Evolutionary conservation across 35 echinoderm and acorn worm genomes (phyloP).

Genomic region (Lytechinus pictus): DNA sequence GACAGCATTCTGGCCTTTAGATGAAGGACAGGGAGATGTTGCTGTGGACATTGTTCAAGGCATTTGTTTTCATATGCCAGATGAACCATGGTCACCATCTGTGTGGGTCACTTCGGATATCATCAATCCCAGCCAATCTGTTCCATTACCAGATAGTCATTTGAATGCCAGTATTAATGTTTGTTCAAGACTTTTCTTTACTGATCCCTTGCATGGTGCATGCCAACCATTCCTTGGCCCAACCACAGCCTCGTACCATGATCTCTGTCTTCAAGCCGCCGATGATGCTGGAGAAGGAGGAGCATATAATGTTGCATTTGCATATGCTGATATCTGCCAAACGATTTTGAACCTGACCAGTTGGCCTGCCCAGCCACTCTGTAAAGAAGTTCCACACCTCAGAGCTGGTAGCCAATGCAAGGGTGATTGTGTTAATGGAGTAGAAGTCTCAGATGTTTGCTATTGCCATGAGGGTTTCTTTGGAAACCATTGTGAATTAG

Average conservation of each 20-base stretch:
- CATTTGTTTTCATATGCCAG: conserved; percentile 51
- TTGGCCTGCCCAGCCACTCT: conserved; percentile 82
- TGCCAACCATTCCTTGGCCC: conserved; percentile 54
- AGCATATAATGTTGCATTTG: conserved; percentile 80
- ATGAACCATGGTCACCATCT: conserved; percentile 73
- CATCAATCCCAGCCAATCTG: conserved; percentile 41
- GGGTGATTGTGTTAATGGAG: conserved; percentile 76
- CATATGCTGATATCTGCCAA: conserved; percentile 86
- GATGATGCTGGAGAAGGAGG: conserved; percentile 51
- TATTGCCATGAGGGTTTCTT: conserved; percentile 67
- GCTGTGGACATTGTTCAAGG: conserved; percentile 63
- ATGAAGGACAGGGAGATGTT: conserved; percentile 78
- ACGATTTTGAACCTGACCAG: conserved; percentile 55
- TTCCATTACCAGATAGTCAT: neutral
- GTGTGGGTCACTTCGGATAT: conserved; percentile 83
- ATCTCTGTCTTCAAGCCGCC: conserved; percentile 68
- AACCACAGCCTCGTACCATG: conserved; percentile 64
- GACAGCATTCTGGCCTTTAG: conserved; percentile 73
- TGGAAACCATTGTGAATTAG: conserved; percentile 64
- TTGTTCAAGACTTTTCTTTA: conserved; percentile 56
- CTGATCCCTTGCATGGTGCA: conserved; percentile 56
- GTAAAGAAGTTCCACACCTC: conserved; percentile 63
- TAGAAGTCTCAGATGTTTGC: conserved; percentile 38
- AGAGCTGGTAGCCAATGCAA: conserved; percentile 77
- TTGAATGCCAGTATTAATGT: conserved; percentile 14